Conservation (phyloP, 2,113 vertebrate genomes). For the Calonectris borealis region DNA sequence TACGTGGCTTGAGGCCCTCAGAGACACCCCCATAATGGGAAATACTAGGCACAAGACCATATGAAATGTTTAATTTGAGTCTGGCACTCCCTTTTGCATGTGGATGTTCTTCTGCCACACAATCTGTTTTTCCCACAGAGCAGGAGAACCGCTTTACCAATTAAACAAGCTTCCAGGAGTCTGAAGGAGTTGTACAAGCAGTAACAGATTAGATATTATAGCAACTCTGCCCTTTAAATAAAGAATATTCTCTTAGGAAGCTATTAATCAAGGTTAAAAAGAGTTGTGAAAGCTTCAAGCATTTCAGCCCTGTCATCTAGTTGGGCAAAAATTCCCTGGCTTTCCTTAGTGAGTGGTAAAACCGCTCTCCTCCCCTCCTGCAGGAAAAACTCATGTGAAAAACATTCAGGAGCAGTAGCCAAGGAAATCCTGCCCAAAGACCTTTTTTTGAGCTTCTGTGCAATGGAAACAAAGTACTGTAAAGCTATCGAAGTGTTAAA, state of each 20-base stretch:
- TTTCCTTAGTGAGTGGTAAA: neutral
- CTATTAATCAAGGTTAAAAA: neutral
- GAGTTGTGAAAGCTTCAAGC: neutral
- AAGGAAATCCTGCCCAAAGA: neutral
- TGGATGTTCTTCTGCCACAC: neutral
- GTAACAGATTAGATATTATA: neutral
- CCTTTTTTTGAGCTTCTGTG: neutral
- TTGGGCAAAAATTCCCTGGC: neutral
- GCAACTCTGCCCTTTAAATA: neutral
- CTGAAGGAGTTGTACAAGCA: neutral
- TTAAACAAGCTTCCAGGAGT: neutral
- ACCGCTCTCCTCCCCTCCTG: neutral
- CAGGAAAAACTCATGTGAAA: neutral
- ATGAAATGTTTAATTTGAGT: neutral
- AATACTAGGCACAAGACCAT: neutral
- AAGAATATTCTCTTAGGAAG: neutral
- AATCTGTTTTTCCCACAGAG: neutral
- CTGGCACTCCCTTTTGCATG: neutral
- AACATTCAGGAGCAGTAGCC: neutral
- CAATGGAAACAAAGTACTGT: fast-evolving
- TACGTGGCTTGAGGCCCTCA: fast-evolving
- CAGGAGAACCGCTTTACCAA: neutral
- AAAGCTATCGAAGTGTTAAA: neutral
- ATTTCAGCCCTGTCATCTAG: neutral
- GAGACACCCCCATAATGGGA: neutral